phyloP scores from a whole-genome alignment of 1,140 invertebrate genomes.

The Drosophila pallidifrons region DNA sequence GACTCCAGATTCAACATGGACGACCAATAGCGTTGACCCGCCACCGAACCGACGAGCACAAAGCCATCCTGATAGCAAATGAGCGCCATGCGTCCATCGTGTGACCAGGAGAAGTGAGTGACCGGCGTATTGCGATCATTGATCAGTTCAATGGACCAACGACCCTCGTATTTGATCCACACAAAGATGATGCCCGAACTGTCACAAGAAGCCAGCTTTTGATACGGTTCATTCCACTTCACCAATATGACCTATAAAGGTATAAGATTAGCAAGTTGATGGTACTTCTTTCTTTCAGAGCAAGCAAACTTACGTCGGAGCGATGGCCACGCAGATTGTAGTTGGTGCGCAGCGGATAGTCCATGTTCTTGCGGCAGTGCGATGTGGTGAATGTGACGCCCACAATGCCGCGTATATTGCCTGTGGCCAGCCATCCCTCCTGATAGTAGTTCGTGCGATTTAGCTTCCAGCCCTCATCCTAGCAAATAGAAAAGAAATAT shows the following conservation, averaged over 20 bases:
- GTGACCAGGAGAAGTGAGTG: conserved; percentile 98
- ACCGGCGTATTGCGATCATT: conserved; percentile 99
- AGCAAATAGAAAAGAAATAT: conserved; percentile 56
- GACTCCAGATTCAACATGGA: conserved; percentile 97
- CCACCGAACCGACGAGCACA: conserved; percentile 97
- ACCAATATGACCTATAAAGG: conserved; percentile 94
- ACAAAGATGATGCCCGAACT: conserved; percentile 99
- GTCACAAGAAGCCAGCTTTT: conserved; percentile 99
- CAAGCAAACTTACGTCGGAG: conserved; percentile 91
- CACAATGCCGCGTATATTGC: conserved; percentile 96
- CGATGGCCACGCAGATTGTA: conserved; percentile 98
- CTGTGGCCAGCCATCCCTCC: conserved; percentile 99
- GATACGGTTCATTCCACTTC: conserved; percentile 99
- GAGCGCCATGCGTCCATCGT: conserved; percentile 98
- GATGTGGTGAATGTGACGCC: conserved; percentile 98
- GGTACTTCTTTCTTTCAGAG: background rate
- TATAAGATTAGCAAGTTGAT: background rate
- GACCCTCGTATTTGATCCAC: conserved; percentile 99
- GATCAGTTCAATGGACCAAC: conserved; percentile 99
- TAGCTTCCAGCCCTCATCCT: conserved; percentile 97
- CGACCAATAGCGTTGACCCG: conserved; percentile 99
- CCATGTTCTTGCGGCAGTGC: conserved; percentile 92
- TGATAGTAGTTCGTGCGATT: conserved; percentile 98
- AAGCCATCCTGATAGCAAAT: conserved; percentile 99
- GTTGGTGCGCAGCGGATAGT: conserved; percentile 95